Base-by-base conservation (phyloP, 2,113 vertebrate genomes). In the Sander vitreus region DNA sequence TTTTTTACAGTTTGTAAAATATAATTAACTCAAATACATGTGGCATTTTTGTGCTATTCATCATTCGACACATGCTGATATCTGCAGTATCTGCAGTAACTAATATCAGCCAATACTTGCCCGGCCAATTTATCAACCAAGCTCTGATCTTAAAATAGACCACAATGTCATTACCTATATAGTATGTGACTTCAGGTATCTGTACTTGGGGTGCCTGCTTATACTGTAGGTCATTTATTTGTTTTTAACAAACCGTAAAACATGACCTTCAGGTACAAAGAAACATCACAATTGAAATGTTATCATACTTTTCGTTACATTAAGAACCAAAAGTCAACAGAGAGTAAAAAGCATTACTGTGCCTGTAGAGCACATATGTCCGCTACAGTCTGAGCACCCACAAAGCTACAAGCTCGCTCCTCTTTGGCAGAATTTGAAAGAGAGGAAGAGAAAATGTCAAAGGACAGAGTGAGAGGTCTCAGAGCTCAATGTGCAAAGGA, bases 391-490 rank as follows among this genome's bases (percentile, higher is more conserved):
- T 48, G 12, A 43, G 27, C 72, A 39, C 45, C 7, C 14, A n/a
- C 15, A 51, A 15, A 68, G 45, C 53, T 65, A 72, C 39, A 51
- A 33, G 30, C 27, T n/a, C 43, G 58, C 70, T n/a, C 16, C 9
- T 57, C 30, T 68, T 27, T 62, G 2, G 21, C 57, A 73, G 43
- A 71, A 39, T 54, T 45, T 59, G 71, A 55, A 18, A 57, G 27
- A 73, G 11, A 45, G 48, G 19, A 36, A 55, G 45, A 70, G 18
- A 54, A 77, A 30, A 21, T 75, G 62, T 76, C 58, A 76, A 60
- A 79, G 27, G 73, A 77, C 50, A 76, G 18, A 70, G 51, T 12
- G 33, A 67, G 43, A 78, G 47, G 78, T 71, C 60, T 72, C 15
- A 60, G 21, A 48, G 43, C 23, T 66, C 23, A 47, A 10, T 63